Evolutionary conservation across 1,140 invertebrate species (phyloP).

Genomic region (Argopecten irradians): DNA sequence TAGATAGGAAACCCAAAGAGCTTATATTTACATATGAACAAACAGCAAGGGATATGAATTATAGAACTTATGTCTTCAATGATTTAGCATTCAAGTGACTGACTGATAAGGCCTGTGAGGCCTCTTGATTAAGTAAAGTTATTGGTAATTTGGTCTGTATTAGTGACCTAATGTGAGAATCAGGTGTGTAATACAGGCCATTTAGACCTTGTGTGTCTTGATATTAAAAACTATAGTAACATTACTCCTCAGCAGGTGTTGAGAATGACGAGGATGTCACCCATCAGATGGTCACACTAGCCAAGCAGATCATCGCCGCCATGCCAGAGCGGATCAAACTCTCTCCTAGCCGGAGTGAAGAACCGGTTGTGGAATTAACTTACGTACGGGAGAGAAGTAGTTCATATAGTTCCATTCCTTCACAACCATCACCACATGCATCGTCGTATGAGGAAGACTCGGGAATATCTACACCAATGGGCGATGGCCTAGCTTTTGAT

Average conservation of each 20-base stretch:
- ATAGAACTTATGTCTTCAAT: no score
- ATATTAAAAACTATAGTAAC: no score
- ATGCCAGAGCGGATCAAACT: constrained; percentile 96
- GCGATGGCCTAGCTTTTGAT: constrained; percentile 74
- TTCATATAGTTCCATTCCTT: constrained; percentile 73
- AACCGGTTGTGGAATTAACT: constrained; percentile 50
- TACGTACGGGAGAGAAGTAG: constrained; percentile 67
- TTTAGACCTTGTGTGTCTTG: no score
- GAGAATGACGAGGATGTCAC: constrained; percentile 85
- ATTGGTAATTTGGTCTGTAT: no score
- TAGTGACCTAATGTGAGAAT: no score
- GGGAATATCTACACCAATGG: constrained; percentile 75
- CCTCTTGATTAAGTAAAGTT: no score
- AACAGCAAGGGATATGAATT: no score
- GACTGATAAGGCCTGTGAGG: no score
- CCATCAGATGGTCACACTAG: constrained; percentile 90
- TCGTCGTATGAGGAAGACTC: constrained; percentile 75
- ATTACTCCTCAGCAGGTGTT: constrained; percentile 29
- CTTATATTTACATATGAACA: no score
- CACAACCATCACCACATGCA: constrained; percentile 68
- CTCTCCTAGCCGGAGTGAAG: constrained; percentile 69
- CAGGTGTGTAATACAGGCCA: no score
- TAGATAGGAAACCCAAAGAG: no score
- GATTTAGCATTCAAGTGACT: no score
- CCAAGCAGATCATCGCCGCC: constrained; percentile 98